Conservation (phyloP, 2,797 vertebrate species). For the Carcharodon carcharias region DNA sequence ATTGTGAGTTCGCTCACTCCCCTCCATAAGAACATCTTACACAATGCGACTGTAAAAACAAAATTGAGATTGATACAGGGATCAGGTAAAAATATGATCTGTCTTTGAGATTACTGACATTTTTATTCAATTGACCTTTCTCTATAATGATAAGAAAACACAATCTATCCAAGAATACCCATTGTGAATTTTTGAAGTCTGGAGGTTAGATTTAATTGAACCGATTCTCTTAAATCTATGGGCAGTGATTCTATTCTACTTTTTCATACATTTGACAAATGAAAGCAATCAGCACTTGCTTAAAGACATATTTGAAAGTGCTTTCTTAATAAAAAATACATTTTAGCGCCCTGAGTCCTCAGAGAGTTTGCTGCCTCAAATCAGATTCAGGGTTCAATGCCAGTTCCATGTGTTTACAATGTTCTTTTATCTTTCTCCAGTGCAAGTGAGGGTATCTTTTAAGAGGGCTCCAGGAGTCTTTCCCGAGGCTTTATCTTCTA, state of each 20-base stretch:
- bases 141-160: slow-evolving; percentile 15
- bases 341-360: not conserved
- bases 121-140: slow-evolving; percentile 38
- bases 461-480: not conserved
- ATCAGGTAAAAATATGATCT: slow-evolving; percentile 25
- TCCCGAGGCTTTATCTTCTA: not conserved
- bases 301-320: not conserved
- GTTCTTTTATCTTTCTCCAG: not conserved
- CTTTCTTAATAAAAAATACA: slow-evolving; percentile 6
- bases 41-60: not conserved
- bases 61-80: slow-evolving; percentile 10
- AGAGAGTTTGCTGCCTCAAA: not conserved
- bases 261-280: slow-evolving; percentile 22
- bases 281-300: not conserved
- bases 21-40: not conserved
- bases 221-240: not conserved
- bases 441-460: not conserved
- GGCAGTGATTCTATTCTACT: not conserved
- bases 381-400: not conserved
- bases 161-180: not conserved
- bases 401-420: not conserved
- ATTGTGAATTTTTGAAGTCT: not conserved
- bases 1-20: not conserved
- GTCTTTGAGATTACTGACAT: slow-evolving; percentile 27
- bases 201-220: not conserved